These are phyloP conservation scores for Spinus pinus DNA, from an alignment of 2,797 vertebrate species.

Conservation along the genomic window DNA sequence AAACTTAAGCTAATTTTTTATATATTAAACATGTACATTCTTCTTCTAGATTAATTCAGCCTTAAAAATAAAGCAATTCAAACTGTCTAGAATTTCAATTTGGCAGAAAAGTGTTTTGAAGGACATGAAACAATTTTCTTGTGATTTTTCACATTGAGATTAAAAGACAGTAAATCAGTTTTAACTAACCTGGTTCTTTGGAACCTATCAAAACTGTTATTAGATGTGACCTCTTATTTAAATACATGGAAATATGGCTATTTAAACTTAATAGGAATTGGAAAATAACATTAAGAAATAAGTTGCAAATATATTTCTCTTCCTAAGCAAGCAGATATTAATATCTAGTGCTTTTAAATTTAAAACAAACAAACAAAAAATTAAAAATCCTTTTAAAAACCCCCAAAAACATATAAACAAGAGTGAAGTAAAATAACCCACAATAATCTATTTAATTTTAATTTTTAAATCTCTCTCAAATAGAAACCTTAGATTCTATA, in stretches of 20 bases:
- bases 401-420: not conserved
- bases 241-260: not conserved
- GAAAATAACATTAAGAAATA: not conserved
- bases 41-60: not conserved
- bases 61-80: not conserved
- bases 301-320: not conserved
- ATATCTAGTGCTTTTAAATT: not conserved
- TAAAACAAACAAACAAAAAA: no score
- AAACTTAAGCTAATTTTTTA: not conserved
- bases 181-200: not conserved
- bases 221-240: not conserved
- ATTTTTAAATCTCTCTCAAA: not conserved
- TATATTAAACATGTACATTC: not conserved
- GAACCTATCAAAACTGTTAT: not conserved
- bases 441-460: not conserved
- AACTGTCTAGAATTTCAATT: not conserved
- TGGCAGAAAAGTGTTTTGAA: not conserved
- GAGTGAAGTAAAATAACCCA: not conserved
- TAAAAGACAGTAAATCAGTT: not conserved
- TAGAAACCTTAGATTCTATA: not conserved
- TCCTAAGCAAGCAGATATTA: not conserved
- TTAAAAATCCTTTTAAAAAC: not conserved
- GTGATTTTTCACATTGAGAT: not conserved
- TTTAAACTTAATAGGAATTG: not conserved
- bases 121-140: not conserved